phyloP scores from a whole-genome alignment of 2,113 vertebrate species.

The Hemiprocne comata region DNA sequence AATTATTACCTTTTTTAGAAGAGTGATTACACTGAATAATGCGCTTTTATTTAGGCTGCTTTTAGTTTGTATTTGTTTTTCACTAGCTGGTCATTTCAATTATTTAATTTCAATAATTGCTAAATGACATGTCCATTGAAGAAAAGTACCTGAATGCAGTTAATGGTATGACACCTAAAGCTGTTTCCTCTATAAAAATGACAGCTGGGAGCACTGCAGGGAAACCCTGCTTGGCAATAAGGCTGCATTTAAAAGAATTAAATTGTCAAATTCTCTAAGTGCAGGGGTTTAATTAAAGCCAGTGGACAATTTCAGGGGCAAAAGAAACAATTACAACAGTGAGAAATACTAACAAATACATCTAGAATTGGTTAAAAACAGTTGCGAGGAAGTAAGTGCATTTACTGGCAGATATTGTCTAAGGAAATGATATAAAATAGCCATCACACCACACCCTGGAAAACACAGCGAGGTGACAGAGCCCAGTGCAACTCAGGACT shows the following conservation, averaged over 20 bases:
- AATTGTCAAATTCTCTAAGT: conserved; percentile 10
- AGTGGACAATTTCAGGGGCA: conserved; percentile 17
- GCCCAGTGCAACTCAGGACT: neutral
- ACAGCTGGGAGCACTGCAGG: conserved; percentile 28
- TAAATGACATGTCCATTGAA: neutral
- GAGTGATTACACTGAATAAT: neutral
- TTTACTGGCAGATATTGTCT: neutral
- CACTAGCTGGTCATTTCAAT: conserved; percentile 29
- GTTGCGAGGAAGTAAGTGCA: neutral
- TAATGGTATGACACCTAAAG: neutral
- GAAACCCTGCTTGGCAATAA: conserved; percentile 29
- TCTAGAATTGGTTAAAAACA: neutral
- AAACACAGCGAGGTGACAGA: neutral
- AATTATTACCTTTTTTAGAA: neutral
- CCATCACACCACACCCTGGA: neutral
- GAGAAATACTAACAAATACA: conserved; percentile 24
- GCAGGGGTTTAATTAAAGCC: conserved; percentile 7
- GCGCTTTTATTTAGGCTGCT: neutral
- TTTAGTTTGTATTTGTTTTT: conserved; percentile 20
- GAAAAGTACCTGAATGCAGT: conserved; percentile 23
- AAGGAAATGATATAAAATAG: neutral
- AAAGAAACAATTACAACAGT: neutral
- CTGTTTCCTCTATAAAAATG: neutral
- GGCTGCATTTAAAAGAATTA: conserved; percentile 38
- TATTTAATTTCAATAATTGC: neutral